phyloP scores from a whole-genome alignment of 2,113 vertebrate species.

The Zosterops japonicus region DNA sequence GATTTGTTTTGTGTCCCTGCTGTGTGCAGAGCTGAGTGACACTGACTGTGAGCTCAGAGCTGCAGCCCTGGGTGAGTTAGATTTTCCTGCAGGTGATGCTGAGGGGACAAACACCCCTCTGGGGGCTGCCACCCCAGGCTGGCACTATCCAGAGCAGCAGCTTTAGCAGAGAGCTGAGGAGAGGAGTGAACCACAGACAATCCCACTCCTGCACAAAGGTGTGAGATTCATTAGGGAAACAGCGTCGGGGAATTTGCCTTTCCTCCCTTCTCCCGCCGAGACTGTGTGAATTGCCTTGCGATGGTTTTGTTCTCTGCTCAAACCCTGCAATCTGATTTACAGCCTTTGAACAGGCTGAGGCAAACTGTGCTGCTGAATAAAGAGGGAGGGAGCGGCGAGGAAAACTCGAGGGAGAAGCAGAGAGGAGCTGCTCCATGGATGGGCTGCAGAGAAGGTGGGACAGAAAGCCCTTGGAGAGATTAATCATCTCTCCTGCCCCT shows the following conservation, averaged over 20 bases:
- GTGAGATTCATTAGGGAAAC: not conserved
- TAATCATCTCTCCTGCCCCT: not conserved
- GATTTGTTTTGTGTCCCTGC: not conserved
- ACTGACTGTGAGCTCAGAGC: not conserved
- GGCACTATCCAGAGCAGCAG: not conserved
- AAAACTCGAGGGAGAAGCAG: not conserved
- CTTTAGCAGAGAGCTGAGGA: not conserved
- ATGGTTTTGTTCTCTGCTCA: not conserved
- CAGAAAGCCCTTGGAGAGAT: not conserved
- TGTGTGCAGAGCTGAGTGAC: not conserved
- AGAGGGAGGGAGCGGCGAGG: not conserved
- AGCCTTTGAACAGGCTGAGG: not conserved
- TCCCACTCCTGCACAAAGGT: not conserved
- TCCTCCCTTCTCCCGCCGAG: not conserved
- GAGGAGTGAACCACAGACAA: not conserved
- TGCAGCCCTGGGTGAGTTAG: not conserved
- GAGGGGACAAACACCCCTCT: not conserved
- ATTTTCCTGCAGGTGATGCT: not conserved
- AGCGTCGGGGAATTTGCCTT: not conserved
- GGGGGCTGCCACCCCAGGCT: not conserved
- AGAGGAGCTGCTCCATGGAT: not conserved
- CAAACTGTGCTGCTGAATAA: not conserved
- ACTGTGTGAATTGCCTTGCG: not conserved
- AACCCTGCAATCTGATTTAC: not conserved
- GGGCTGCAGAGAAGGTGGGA: not conserved